A percentile compares a stretch with the other conserved stretches of the same genome.
Evolutionary conservation across 2,888 invertebrate genomes (phyloP).

Genomic region (Sphinx pinastri): DNA sequence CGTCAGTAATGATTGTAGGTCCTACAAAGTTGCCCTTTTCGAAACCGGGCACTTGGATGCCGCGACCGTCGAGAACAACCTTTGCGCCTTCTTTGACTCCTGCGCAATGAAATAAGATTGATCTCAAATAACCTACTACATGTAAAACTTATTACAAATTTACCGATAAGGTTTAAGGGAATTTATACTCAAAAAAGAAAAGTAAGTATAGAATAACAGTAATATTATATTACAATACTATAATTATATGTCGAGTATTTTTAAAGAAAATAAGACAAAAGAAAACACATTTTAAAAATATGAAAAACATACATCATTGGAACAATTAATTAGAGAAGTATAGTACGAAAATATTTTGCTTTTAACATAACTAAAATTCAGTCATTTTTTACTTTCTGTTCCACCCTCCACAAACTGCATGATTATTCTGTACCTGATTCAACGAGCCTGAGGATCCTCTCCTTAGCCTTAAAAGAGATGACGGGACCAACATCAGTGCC

Average conservation of each 20-base stretch:
- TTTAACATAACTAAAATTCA: no score
- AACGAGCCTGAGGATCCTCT: conserved; percentile 91
- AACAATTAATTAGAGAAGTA: no score
- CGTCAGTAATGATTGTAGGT: conserved; percentile 95
- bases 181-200: no score
- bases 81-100: conserved; percentile 94
- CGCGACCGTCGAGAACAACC: conserved; percentile 94
- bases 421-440: conserved; percentile 85
- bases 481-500: conserved; percentile 95
- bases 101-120: conserved; percentile 40
- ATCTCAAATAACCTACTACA: background rate
- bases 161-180: no score
- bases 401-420: background rate
- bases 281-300: no score
- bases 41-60: conserved; percentile 91
- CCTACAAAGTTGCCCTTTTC: conserved; percentile 99
- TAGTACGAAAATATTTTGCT: no score
- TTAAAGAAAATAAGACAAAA: no score
- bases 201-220: no score
- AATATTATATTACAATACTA: no score
- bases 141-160: background rate
- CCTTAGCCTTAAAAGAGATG: conserved; percentile 95
- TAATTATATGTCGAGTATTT: no score
- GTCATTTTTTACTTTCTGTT: no score
- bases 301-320: no score